Percentiles rank a stretch among this genome's conserved stretches.
Conservation (phyloP, 2,113 vertebrate species). For the Crotalus tigris region DNA sequence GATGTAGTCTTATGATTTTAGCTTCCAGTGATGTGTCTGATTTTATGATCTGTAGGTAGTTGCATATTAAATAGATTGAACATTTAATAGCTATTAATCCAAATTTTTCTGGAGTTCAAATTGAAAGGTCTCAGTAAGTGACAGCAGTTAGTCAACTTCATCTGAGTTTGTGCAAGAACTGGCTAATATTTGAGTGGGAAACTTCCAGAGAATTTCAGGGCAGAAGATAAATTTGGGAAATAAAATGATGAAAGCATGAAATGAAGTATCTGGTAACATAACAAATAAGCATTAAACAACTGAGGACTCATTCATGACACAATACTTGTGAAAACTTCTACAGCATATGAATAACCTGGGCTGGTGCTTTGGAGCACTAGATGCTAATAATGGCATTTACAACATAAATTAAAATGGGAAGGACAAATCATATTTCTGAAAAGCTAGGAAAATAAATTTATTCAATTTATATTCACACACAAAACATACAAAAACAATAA, state of each 20-base stretch:
- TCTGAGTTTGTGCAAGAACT: no score
- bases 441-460: neutral
- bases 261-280: neutral
- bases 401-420: neutral
- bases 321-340: neutral
- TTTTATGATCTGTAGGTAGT: no score
- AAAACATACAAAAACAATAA: neutral
- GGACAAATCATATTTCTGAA: neutral
- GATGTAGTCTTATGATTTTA: no score
- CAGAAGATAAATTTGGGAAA: neutral
- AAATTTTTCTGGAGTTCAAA: neutral
- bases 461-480: neutral
- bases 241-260: slow-evolving; percentile 5
- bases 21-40: no score
- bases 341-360: neutral
- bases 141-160: no score
- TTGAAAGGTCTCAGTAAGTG: no score
- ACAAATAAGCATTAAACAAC: slow-evolving; percentile 17
- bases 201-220: no score
- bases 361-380: neutral
- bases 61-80: neutral
- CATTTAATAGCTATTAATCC: neutral
- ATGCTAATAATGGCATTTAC: neutral
- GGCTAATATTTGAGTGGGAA: no score
- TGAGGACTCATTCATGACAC: neutral